A percentile compares a stretch with the other conserved stretches of the same genome.
These are phyloP conservation scores for Phenganax subtilis DNA, from an alignment of 92 coral and sea anemone species.

Conservation along the genomic window DNA sequence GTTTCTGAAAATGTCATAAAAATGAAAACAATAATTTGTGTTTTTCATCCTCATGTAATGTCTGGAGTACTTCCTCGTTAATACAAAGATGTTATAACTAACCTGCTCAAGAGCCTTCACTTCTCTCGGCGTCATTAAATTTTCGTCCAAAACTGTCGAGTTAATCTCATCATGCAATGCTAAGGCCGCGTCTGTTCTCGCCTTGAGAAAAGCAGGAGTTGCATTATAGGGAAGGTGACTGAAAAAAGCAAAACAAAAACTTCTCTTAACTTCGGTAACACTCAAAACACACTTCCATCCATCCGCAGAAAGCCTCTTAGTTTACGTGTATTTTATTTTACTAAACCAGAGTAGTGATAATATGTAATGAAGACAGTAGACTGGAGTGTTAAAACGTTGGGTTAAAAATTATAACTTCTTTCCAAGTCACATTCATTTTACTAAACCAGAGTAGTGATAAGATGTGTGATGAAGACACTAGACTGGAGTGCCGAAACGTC, in stretches of 20 bases:
- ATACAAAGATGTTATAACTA: neutral
- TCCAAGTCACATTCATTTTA: too few species aligned
- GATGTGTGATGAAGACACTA: too few species aligned
- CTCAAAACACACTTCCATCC: neutral
- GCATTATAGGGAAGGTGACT: constrained; percentile 76
- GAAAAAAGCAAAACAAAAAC: constrained; percentile 2
- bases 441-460: too few species aligned
- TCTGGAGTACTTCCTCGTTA: neutral
- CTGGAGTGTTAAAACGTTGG: too few species aligned
- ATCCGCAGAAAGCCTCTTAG: neutral
- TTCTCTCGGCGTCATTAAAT: constrained; percentile 75
- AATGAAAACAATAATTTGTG: too few species aligned
- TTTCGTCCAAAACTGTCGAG: constrained; percentile 51
- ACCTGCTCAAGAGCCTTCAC: constrained; percentile 78
- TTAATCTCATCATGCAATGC: constrained; percentile 58
- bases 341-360: too few species aligned
- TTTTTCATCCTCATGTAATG: neutral
- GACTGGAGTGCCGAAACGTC: too few species aligned
- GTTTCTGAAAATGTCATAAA: too few species aligned
- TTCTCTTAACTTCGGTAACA: neutral
- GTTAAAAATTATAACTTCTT: too few species aligned
- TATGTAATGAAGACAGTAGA: too few species aligned
- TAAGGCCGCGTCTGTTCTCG: constrained; percentile 65
- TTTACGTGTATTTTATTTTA: too few species aligned
- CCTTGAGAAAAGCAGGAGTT: constrained; percentile 58